Conservation (phyloP, 2,888 invertebrate genomes). For the Drosophila parthenogenetica region DNA sequence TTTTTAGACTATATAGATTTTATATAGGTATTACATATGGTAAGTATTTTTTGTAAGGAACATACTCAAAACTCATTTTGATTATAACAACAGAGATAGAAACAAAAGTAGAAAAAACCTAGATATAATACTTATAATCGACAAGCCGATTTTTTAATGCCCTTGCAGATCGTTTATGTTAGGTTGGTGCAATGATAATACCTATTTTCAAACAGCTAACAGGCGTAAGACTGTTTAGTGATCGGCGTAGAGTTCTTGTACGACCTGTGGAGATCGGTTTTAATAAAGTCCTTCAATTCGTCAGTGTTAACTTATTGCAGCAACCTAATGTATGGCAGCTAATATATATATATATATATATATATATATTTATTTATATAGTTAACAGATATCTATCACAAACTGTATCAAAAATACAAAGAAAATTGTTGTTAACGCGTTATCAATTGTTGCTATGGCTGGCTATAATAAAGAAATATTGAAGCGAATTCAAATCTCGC, state of each 20-base stretch:
- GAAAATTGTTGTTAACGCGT: not conserved
- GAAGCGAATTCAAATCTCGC: constrained; percentile 1
- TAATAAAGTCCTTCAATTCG: too few relatives aligned
- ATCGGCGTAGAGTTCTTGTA: too few relatives aligned
- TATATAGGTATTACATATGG: constrained; percentile 22
- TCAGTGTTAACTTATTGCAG: too few relatives aligned
- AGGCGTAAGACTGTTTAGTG: too few relatives aligned
- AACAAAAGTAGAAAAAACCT: not conserved
- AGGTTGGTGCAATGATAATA: too few relatives aligned
- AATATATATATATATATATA: constrained; percentile 4
- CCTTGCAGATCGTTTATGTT: constrained; percentile 8
- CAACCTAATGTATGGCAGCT: constrained; percentile 15
- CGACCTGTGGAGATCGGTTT: too few relatives aligned
- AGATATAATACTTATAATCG: constrained; percentile 11
- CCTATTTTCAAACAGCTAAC: too few relatives aligned
- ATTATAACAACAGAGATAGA: constrained; percentile 32
- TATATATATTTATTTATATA: constrained; percentile 1
- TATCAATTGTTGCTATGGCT: constrained; percentile 19
- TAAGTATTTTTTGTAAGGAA: constrained; percentile 47
- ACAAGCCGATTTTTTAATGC: constrained; percentile 7
- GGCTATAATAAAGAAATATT: not conserved
- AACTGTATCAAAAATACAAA: constrained; percentile 20
- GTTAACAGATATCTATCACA: constrained; percentile 20
- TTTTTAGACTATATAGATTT: constrained; percentile 15
- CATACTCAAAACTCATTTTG: constrained; percentile 34